A percentile compares a stretch with the other conserved stretches of the same genome.
phyloP scores from a whole-genome alignment of 2,113 vertebrate genomes.

The Pituophis catenifer region DNA sequence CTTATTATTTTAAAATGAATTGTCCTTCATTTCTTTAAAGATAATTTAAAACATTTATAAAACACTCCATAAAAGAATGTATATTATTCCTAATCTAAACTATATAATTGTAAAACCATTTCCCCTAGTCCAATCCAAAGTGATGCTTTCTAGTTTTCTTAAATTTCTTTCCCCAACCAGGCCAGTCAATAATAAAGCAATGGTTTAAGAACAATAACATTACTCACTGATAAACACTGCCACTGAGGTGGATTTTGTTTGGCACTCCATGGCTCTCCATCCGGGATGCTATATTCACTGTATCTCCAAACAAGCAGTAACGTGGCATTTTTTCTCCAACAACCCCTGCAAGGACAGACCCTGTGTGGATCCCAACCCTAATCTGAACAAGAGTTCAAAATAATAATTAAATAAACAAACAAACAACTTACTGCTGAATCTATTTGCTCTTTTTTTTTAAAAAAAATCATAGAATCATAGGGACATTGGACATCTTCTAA shows the following conservation, averaged over 20 bases:
- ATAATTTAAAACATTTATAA: not conserved
- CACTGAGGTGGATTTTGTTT: constrained; percentile 72
- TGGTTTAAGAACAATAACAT: not conserved
- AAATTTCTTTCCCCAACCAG: not conserved
- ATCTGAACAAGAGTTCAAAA: constrained; percentile 64
- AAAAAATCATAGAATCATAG: not conserved
- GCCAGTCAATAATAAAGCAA: not conserved
- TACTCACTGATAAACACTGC: constrained; percentile 66
- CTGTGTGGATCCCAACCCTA: constrained; percentile 73
- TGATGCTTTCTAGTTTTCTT: not conserved
- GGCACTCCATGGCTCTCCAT: constrained; percentile 75
- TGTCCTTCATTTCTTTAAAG: not conserved
- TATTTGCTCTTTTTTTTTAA: too few relatives aligned
- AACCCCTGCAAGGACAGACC: constrained; percentile 70
- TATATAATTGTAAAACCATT: not conserved
- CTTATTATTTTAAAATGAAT: not conserved
- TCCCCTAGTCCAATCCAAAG: not conserved
- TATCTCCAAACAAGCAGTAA: constrained; percentile 78
- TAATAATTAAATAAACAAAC: constrained; percentile 22
- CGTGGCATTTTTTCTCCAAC: constrained; percentile 79
- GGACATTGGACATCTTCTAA: not conserved
- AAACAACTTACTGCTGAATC: not conserved
- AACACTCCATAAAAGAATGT: not conserved
- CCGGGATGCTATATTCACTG: constrained; percentile 73
- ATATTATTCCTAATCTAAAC: not conserved